Evolutionary conservation across 2,888 invertebrate genomes (phyloP).

Genomic region (Mesorhabditis spiculigera): DNA sequence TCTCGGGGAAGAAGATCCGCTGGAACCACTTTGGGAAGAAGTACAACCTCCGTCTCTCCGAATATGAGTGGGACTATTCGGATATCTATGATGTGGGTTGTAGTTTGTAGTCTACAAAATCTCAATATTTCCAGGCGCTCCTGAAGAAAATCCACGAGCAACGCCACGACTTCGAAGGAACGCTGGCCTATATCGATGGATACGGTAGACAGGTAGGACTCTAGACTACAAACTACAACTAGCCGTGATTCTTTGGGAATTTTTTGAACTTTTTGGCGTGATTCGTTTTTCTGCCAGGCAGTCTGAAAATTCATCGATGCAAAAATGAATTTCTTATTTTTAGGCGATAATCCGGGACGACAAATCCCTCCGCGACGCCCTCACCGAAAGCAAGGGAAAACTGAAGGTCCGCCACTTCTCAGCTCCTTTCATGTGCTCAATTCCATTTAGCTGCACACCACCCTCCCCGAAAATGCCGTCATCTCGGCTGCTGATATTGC

Average conservation of each 20-base stretch:
- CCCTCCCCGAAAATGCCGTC: slow-evolving; percentile 35
- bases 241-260: neutral
- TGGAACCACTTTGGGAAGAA: slow-evolving; percentile 57
- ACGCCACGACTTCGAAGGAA: slow-evolving; percentile 52
- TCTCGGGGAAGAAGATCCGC: slow-evolving; percentile 47
- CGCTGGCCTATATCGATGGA: slow-evolving; percentile 50
- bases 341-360: slow-evolving; percentile 44
- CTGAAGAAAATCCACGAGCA: slow-evolving; percentile 48
- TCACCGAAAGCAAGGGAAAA: slow-evolving; percentile 41
- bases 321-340: slow-evolving; percentile 8
- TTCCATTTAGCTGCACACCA: slow-evolving; percentile 29
- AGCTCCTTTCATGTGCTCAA: slow-evolving; percentile 3
- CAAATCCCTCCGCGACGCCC: slow-evolving; percentile 44
- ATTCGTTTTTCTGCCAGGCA: neutral
- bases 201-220: slow-evolving; percentile 45
- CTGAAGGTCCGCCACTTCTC: slow-evolving; percentile 32
- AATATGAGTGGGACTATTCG: slow-evolving; percentile 51
- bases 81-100: slow-evolving; percentile 48
- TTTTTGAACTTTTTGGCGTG: neutral
- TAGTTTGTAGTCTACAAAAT: neutral
- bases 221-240: neutral
- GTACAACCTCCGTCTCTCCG: slow-evolving; percentile 41
- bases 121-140: slow-evolving; percentile 32
- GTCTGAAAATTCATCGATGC: neutral
- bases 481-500: slow-evolving; percentile 49